Evolutionary conservation across 2,888 invertebrate species (phyloP).

Genomic region (Frankliniella fusca): DNA sequence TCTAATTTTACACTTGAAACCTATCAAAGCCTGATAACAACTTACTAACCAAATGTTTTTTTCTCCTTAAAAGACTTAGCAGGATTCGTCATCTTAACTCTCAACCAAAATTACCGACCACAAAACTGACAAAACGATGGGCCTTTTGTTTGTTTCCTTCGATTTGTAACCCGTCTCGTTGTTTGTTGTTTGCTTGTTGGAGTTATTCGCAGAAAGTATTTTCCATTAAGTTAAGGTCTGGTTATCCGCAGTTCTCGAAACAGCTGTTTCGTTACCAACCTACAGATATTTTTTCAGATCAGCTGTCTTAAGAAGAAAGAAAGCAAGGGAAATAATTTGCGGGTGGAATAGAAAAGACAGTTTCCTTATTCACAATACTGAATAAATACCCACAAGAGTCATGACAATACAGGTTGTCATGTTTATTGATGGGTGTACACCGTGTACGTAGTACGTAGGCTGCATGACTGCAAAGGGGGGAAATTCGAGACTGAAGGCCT

Average conservation of each 20-base stretch:
- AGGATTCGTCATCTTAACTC: conserved; percentile 3
- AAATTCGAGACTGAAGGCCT: too few relatives aligned
- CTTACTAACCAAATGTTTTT: too few relatives aligned
- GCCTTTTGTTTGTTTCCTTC: conserved; percentile 12
- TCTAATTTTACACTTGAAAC: neutral
- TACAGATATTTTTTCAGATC: neutral
- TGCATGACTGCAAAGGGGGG: too few relatives aligned
- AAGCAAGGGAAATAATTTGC: neutral
- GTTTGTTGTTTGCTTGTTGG: neutral
- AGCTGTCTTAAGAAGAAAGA: neutral
- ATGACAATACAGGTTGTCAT: too few relatives aligned
- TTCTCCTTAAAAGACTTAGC: neutral
- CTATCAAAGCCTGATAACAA: neutral
- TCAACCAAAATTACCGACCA: neutral
- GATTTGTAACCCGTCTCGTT: neutral
- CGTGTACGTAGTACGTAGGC: too few relatives aligned
- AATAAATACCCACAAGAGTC: too few relatives aligned
- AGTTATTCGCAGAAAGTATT: neutral
- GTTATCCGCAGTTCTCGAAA: neutral
- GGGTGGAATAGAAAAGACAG: too few relatives aligned
- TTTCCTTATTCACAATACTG: too few relatives aligned
- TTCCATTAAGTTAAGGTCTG: neutral
- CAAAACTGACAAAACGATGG: neutral
- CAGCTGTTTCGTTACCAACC: neutral
- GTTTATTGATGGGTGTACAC: too few relatives aligned